Base-by-base conservation (phyloP, 2,888 invertebrate species). In the Steinernema carpocapsae region DNA sequence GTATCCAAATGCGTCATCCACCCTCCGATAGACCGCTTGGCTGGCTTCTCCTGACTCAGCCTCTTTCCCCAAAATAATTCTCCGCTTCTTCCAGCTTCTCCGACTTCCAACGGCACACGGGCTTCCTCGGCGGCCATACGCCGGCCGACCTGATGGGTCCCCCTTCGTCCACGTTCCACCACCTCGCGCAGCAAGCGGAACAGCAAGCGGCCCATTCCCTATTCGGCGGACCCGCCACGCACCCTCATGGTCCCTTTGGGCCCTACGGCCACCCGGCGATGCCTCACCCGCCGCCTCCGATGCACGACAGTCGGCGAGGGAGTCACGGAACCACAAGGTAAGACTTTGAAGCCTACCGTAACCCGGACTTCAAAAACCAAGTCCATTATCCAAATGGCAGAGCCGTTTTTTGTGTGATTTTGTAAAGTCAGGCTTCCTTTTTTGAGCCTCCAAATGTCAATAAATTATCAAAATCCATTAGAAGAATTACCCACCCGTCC, bases 21-120 rank as follows among this genome's bases (percentile, higher is more conserved):
- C 26, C 56, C 24, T 4, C 22, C 56, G 56, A 56, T 26, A 6
- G 56, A 19, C 22, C 56, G 14, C 14, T 56, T 12, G 56, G 56
- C 56, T 22, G 24, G 26, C 43, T 7, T 14, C 24, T 26, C 24
- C 26, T 56, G 56, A 56, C 24, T 56, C 56, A 56, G 6, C 56
- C 3, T 6, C 3, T 26, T 19, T 48, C n/a, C 48, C 56, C 26
- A 56, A 56, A 19, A 10, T 19, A 12, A 2, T 10, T 56, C n/a
- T n/a, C n/a, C n/a, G n/a, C n/a, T 6, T 26, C 6, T 56, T 56
- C 26, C 51, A 56, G 56, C 26, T 56, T 56, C 17, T 26, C 56
- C 56, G 56, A 56, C 26, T 56, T 56, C 26, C 56, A 56, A 56
- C 56, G 56, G 24, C 56, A 56, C 56, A 26, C 56, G 24, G 56